Evolutionary conservation across 2,797 vertebrate genomes (phyloP), one percentile per base, ranked within the genome.

Genomic region (Eidolon dupreanum): DNA sequence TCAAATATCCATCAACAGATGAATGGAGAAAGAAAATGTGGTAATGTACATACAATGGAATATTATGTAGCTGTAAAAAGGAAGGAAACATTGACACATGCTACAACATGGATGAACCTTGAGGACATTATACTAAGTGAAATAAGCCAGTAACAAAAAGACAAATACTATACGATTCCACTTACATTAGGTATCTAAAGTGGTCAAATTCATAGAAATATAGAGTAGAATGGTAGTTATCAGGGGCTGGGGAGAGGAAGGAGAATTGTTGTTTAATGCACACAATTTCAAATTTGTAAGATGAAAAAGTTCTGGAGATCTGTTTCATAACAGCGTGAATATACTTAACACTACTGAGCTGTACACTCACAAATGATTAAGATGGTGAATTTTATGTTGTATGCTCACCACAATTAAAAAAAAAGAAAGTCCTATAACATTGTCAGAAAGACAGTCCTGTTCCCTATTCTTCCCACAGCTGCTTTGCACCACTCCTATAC

Each of bases 161-260:
- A 74, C 24, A 95, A 66, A 89, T 71, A 68, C 12, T 59, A 4
- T 55, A 78, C 53, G 24, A 89, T 86, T 96, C 9, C 16, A 83
- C 55, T 85, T 89, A 78, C 41, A 93, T 84, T 75, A 85, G 49
- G 31, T 66, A 96, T 71, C 17, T 66, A 71, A 93, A 74, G 24
- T 65, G 87, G 79, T 57, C 59, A 74, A 84, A 75, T 84, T 84
- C 46, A 75, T 20, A 84, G 65, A 90, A 90, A 97, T 28, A 94
- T 55, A 88, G 94, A 95, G 43, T 53, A 59, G 28, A 92, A 59
- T 41, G 19, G 57, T 84, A 12, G 28, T 71, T 89, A 70, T 0
- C 36, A 77, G 41, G 53, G 38, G 22, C 16, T 78, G 41, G 43
- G 31, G 53, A 33, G 22, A 8, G 59, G 59, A 53, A 26, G 55